Evolutionary conservation across 1,140 invertebrate genomes (phyloP).

Genomic region (Drosophila takahashii): DNA sequence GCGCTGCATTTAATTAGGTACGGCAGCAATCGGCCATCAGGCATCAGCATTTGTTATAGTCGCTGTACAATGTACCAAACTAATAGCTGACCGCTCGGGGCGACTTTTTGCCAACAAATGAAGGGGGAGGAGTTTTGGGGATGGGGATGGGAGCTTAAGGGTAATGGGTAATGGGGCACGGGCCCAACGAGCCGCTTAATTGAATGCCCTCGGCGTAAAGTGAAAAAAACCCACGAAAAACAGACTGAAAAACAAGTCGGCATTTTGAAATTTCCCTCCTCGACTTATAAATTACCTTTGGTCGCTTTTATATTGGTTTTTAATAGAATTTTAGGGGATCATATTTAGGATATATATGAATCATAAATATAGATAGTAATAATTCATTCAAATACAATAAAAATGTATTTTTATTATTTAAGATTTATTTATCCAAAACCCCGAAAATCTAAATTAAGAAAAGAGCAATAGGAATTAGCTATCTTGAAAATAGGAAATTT

Average conservation of each 20-base stretch:
- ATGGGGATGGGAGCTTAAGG: background rate
- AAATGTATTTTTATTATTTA: too few species aligned
- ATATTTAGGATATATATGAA: too few species aligned
- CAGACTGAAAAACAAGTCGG: conserved; percentile 18
- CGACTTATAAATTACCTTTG: background rate
- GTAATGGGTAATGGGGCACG: conserved; percentile 4
- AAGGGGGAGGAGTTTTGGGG: background rate
- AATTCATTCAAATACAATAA: too few species aligned
- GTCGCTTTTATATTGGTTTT: too few species aligned
- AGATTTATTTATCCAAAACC: too few species aligned
- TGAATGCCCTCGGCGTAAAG: conserved; percentile 64
- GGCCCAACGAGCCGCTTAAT: conserved; percentile 70
- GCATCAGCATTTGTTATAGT: conserved; percentile 50
- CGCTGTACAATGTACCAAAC: conserved; percentile 57
- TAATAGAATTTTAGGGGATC: too few species aligned
- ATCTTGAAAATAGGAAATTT: too few species aligned
- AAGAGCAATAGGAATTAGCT: too few species aligned
- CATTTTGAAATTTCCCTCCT: too few species aligned
- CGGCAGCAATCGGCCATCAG: conserved; percentile 35
- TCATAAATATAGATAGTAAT: too few species aligned
- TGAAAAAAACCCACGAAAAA: conserved; percentile 17
- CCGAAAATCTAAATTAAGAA: too few species aligned
- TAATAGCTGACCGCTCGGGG: conserved; percentile 65
- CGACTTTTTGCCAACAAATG: background rate
- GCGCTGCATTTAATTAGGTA: conserved; percentile 77